Evolutionary conservation across 2,113 vertebrate genomes (phyloP).

Genomic region (Camelus bactrianus): DNA sequence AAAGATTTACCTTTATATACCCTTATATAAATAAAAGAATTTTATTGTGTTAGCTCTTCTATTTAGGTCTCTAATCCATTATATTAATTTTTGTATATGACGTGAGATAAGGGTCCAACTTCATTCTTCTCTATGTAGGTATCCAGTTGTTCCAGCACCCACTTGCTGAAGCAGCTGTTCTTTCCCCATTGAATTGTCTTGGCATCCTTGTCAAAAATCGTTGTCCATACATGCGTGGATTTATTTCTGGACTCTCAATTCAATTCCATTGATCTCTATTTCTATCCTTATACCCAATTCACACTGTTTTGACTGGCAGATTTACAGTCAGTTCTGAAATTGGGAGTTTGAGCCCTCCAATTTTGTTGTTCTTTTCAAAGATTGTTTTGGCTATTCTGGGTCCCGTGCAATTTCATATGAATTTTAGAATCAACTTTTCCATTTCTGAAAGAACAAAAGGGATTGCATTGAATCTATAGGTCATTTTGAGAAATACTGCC

Average conservation of each 20-base stretch:
- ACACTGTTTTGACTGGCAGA: neutral
- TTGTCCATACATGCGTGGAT: neutral
- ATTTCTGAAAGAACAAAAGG: neutral
- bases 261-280: neutral
- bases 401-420: neutral
- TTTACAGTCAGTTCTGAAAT: neutral
- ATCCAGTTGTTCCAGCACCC: neutral
- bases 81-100: neutral
- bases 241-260: neutral
- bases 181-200: neutral
- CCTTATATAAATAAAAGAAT: neutral
- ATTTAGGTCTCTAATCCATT: neutral
- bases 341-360: neutral
- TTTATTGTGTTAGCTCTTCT: neutral
- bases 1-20: neutral
- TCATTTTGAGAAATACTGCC: neutral
- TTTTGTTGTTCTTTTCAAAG: neutral
- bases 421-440: slow-evolving; percentile 2
- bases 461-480: neutral
- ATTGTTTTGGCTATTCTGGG: neutral
- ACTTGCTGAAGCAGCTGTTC: neutral
- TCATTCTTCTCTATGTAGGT: neutral
- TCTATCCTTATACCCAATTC: neutral
- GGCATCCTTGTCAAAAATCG: neutral
- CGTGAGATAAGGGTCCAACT: neutral